Percentiles rank a stretch among this genome's conserved stretches.
Conservation (phyloP, 2,888 invertebrate genomes). For the Hecatera dysodea region DNA sequence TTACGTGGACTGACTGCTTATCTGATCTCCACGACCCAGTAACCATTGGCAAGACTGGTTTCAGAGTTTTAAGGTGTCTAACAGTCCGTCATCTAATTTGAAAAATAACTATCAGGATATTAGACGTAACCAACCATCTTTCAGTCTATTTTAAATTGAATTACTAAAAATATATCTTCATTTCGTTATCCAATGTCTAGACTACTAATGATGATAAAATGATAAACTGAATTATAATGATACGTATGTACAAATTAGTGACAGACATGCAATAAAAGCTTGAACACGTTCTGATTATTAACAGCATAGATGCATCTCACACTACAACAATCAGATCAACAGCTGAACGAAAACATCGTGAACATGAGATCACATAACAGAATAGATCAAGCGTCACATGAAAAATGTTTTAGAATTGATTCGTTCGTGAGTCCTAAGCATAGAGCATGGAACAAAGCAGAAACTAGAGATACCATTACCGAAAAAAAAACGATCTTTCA, state of each 20-base stretch:
- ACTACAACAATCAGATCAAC: conserved; percentile 29
- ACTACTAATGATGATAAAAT: neutral
- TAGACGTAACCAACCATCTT: neutral
- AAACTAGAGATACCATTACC: neutral
- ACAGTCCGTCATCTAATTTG: too few species aligned
- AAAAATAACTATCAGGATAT: neutral
- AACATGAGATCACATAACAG: conserved; percentile 37
- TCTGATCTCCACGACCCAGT: too few species aligned
- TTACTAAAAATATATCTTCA: too few species aligned
- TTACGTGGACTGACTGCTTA: too few species aligned
- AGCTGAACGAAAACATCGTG: conserved; percentile 19
- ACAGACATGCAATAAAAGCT: conserved; percentile 7
- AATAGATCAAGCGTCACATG: conserved; percentile 28
- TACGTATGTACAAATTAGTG: neutral
- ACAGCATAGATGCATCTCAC: conserved; percentile 20
- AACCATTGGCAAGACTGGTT: too few species aligned
- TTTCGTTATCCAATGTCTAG: neutral
- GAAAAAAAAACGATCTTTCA: neutral
- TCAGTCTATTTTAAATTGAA: neutral
- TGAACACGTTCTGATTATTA: conserved; percentile 13
- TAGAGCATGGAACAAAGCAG: neutral
- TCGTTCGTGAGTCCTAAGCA: conserved; percentile 31
- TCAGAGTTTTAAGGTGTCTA: too few species aligned
- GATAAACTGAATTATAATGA: neutral
- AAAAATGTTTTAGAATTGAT: conserved; percentile 51